These are phyloP conservation scores for Dichetophora obliterata DNA, from an alignment of 2,888 invertebrate species.

Conservation along the genomic window DNA sequence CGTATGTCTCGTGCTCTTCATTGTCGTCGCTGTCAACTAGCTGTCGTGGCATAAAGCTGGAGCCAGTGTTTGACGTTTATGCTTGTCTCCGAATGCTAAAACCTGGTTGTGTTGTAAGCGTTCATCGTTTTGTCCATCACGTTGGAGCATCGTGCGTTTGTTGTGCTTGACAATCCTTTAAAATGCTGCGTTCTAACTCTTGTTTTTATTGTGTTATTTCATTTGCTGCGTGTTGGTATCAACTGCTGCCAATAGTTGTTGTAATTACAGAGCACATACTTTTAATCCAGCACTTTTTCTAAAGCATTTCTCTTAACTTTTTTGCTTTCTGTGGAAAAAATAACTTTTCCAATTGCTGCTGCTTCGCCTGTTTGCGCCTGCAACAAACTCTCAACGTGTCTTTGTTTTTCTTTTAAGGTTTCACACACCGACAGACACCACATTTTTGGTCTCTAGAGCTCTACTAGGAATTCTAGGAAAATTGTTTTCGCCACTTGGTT, in stretches of 20 bases:
- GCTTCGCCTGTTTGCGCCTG: background rate
- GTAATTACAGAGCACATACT: slow-evolving; percentile 4
- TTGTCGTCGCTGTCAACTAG: slow-evolving; percentile 33
- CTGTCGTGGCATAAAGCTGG: slow-evolving; percentile 34
- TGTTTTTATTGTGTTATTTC: background rate
- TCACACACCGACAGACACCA: background rate
- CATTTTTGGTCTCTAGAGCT: background rate
- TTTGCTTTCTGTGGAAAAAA: slow-evolving; percentile 26
- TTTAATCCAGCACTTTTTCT: slow-evolving; percentile 14
- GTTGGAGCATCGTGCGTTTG: background rate
- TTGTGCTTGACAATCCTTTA: slow-evolving; percentile 19
- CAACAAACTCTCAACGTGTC: background rate
- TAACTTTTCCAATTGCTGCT: slow-evolving; percentile 25
- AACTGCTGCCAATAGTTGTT: background rate
- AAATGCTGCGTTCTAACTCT: background rate
- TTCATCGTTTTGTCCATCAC: background rate
- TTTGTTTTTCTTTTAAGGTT: slow-evolving; percentile 2
- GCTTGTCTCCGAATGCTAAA: slow-evolving; percentile 2
- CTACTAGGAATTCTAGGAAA: slow-evolving; percentile 37
- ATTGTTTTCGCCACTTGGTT: slow-evolving; percentile 23
- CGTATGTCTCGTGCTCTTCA: slow-evolving; percentile 39
- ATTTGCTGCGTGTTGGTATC: background rate
- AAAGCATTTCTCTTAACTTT: slow-evolving; percentile 16
- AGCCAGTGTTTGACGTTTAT: slow-evolving; percentile 28
- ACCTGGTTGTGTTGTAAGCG: background rate